Conservation (phyloP, 2,797 vertebrate genomes). For the Microhierax caerulescens region DNA sequence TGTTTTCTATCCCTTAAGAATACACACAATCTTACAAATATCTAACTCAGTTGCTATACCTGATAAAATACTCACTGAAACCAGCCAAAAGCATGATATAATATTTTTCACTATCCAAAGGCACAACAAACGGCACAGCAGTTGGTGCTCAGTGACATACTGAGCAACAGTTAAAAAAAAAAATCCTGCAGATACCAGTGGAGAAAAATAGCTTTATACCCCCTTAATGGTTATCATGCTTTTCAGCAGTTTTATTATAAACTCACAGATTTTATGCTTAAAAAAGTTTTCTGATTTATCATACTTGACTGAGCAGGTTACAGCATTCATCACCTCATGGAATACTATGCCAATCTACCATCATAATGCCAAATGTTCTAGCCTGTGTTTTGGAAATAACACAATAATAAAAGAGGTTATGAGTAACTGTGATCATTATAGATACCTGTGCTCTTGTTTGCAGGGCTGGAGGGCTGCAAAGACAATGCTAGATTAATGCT, state of each 20-base stretch:
- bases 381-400: neutral
- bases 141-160: neutral
- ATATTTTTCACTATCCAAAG: constrained; percentile 44
- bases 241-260: neutral
- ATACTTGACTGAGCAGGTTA: neutral
- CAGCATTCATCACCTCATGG: neutral
- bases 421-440: neutral
- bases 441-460: neutral
- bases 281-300: neutral
- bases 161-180: constrained; percentile 26
- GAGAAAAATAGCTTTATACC: neutral
- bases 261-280: neutral
- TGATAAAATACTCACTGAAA: constrained; percentile 52
- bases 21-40: constrained; percentile 43
- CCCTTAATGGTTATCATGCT: neutral
- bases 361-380: neutral
- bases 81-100: constrained; percentile 46
- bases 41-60: constrained; percentile 33
- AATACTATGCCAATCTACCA: neutral
- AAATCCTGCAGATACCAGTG: neutral
- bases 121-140: constrained; percentile 20
- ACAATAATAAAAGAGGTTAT: neutral
- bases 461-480: neutral
- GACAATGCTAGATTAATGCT: neutral
- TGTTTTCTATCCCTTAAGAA: constrained; percentile 42